Evolutionary conservation across 2,113 vertebrate genomes (phyloP).

Genomic region (Syngnathus scovelli): DNA sequence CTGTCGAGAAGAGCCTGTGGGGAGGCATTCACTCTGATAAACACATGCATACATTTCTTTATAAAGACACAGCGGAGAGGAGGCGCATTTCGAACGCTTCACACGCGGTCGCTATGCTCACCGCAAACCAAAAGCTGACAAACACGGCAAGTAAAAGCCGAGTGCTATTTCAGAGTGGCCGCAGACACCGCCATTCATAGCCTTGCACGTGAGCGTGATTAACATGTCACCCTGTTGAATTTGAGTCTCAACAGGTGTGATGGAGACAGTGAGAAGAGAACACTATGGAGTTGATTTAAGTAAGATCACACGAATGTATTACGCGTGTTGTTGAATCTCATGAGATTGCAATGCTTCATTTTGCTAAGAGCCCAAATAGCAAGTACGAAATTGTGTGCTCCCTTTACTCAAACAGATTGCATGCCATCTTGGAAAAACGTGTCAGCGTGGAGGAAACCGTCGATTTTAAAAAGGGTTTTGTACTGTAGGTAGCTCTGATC

Average conservation of each 20-base stretch:
- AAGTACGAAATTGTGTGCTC: neutral
- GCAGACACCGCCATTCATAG: slow-evolving; percentile 7
- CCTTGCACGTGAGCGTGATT: slow-evolving; percentile 21
- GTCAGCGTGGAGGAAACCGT: too few species aligned
- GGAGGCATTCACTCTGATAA: slow-evolving; percentile 42
- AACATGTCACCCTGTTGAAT: slow-evolving; percentile 32
- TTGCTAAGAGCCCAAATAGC: neutral
- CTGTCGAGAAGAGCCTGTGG: slow-evolving; percentile 38
- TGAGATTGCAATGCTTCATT: neutral
- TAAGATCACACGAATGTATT: too few species aligned
- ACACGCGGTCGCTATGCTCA: neutral
- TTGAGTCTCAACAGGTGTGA: slow-evolving; percentile 54
- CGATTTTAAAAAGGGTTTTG: too few species aligned
- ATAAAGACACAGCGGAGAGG: slow-evolving; percentile 34
- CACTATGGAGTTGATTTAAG: neutral
- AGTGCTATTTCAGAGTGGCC: slow-evolving; percentile 16
- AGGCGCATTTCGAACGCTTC: slow-evolving; percentile 23
- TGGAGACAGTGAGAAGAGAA: slow-evolving; percentile 15
- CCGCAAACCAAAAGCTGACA: slow-evolving; percentile 19
- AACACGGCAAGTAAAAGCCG: slow-evolving; percentile 15
- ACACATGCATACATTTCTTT: slow-evolving; percentile 26
- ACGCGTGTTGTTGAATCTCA: neutral
- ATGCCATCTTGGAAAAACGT: too few species aligned
- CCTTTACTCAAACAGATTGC: too few species aligned
- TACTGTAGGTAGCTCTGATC: too few species aligned